phyloP scores from a whole-genome alignment of 2,888 invertebrate genomes.

The Ferdinandea cuprea region DNA sequence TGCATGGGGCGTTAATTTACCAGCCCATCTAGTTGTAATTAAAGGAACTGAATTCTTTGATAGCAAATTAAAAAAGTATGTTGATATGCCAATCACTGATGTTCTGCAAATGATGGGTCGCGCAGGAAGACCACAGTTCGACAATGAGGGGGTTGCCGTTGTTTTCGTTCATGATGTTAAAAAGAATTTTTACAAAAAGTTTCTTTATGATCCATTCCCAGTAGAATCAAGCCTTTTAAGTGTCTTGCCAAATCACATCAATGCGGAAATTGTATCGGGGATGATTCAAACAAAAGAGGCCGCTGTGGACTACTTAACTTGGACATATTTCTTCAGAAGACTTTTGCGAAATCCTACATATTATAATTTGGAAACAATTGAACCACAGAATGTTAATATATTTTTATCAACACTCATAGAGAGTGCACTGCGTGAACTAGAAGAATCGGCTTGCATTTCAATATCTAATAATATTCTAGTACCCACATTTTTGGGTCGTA shows the following conservation, averaged over 20 bases:
- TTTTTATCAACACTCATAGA: constrained; percentile 93
- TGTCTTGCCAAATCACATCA: constrained; percentile 97
- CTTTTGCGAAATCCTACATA: constrained; percentile 96
- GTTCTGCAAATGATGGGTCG: constrained; percentile 99
- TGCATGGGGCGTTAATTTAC: constrained; percentile 99
- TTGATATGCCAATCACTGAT: constrained; percentile 99
- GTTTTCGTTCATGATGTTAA: constrained; percentile 97
- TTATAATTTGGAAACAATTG: constrained; percentile 90
- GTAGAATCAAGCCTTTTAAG: constrained; percentile 97
- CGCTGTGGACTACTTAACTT: constrained; percentile 97
- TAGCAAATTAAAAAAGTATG: constrained; percentile 97
- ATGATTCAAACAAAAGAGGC: constrained; percentile 96
- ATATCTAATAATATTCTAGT: constrained; percentile 85
- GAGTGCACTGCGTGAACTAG: constrained; percentile 88
- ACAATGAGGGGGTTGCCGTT: constrained; percentile 94
- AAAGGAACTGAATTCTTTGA: constrained; percentile 99
- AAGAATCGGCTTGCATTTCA: constrained; percentile 90
- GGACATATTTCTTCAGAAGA: constrained; percentile 98
- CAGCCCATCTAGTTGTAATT: constrained; percentile 98
- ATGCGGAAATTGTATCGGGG: constrained; percentile 98
- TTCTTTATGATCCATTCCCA: constrained; percentile 99
- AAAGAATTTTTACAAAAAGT: constrained; percentile 99
- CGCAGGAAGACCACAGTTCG: constrained; percentile 98
- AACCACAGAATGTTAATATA: constrained; percentile 87
- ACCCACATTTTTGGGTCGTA: constrained; percentile 92